A percentile compares a stretch with the other conserved stretches of the same genome.
phyloP scores from a whole-genome alignment of 2,113 vertebrate genomes.

The Eulacestoma nigropectus region DNA sequence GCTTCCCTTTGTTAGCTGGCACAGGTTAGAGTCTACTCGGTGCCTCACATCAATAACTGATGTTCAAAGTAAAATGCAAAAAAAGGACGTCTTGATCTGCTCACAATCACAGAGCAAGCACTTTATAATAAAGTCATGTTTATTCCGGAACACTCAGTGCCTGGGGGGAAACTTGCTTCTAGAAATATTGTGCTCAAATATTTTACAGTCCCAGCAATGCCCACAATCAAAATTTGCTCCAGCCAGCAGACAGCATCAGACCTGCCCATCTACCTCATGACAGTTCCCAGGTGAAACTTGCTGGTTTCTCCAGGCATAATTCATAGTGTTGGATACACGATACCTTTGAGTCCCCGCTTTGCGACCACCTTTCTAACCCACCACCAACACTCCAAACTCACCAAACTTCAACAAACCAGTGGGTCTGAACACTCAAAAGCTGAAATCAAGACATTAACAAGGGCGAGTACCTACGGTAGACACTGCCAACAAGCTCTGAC shows the following conservation, averaged over 20 bases:
- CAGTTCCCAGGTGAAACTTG: neutral
- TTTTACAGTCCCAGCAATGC: neutral
- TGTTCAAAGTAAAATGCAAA: neutral
- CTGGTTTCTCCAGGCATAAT: neutral
- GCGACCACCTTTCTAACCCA: neutral
- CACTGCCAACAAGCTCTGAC: slow-evolving; percentile 9
- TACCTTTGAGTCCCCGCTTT: neutral
- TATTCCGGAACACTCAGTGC: neutral
- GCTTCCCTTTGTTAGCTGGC: neutral
- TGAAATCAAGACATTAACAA: neutral
- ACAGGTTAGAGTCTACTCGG: neutral
- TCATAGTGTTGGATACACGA: rapidly evolving
- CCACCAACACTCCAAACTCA: neutral
- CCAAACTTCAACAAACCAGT: neutral
- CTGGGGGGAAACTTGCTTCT: neutral
- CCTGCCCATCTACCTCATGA: neutral
- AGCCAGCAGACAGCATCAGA: neutral
- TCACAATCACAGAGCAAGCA: neutral
- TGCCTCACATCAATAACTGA: neutral
- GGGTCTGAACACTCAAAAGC: neutral
- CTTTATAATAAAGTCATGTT: neutral
- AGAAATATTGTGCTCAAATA: neutral
- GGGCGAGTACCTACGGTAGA: neutral
- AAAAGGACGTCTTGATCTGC: neutral
- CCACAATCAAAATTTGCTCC: neutral